These are phyloP conservation scores for Embidobia sp. DNA, from an alignment of 2,888 invertebrate species.

Conservation along the genomic window DNA sequence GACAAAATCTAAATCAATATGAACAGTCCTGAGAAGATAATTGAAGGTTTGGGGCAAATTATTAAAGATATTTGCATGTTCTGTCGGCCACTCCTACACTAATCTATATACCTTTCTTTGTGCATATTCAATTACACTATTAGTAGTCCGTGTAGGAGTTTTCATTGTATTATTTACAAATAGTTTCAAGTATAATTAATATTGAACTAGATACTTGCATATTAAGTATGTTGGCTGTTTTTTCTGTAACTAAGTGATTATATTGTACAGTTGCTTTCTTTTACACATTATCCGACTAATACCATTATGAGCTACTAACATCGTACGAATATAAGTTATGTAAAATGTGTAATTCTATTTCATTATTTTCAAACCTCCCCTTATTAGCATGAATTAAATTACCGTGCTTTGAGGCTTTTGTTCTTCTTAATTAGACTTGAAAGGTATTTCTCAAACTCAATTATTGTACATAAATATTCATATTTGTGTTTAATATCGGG, in stretches of 20 bases:
- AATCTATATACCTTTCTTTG: conserved; percentile 58
- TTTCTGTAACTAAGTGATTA: too few species aligned
- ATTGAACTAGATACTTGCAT: not conserved
- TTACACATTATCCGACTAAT: too few species aligned
- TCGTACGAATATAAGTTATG: too few species aligned
- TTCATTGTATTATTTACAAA: conserved; percentile 44
- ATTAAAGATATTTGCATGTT: conserved; percentile 62
- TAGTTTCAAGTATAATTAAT: too few species aligned
- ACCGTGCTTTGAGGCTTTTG: conserved; percentile 58
- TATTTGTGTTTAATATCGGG: conserved; percentile 75
- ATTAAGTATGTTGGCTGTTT: not conserved
- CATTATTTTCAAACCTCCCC: conserved; percentile 26
- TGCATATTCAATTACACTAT: conserved; percentile 58
- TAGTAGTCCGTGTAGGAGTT: conserved; percentile 38
- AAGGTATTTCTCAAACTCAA: conserved; percentile 76
- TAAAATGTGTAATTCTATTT: conserved; percentile 27
- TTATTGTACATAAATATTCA: conserved; percentile 79
- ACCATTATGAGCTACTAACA: too few species aligned
- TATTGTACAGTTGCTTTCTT: too few species aligned
- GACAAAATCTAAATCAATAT: conserved; percentile 45
- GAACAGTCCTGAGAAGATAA: conserved; percentile 32
- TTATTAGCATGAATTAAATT: conserved; percentile 78
- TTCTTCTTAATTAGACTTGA: conserved; percentile 55
- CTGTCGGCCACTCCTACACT: conserved; percentile 45
- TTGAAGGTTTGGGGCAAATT: conserved; percentile 54